phyloP scores from a whole-genome alignment of 2,113 vertebrate genomes.

The Campylorhamphus procurvoides region DNA sequence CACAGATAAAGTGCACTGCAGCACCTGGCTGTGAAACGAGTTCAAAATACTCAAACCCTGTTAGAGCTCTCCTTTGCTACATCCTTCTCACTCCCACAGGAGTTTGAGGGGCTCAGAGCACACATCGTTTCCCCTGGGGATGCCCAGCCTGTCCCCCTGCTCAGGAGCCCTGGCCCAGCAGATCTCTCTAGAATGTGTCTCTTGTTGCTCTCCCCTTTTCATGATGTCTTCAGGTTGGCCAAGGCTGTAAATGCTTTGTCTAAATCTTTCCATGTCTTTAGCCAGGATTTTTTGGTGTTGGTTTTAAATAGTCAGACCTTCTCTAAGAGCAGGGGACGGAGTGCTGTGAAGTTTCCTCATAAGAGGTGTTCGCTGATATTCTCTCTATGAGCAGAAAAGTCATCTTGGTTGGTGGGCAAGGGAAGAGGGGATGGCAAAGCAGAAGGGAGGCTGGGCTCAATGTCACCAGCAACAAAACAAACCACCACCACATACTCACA shows the following conservation, averaged over 20 bases:
- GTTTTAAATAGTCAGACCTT: background rate
- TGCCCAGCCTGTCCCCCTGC: background rate
- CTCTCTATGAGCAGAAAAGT: background rate
- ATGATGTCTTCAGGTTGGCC: background rate
- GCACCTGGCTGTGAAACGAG: background rate
- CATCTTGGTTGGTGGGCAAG: accelerated
- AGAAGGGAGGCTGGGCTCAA: accelerated
- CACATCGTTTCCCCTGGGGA: accelerated
- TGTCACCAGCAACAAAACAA: background rate
- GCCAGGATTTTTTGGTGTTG: background rate
- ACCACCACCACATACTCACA: accelerated
- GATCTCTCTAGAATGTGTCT: accelerated
- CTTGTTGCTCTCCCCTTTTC: accelerated
- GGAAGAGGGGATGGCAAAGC: background rate
- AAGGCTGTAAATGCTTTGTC: background rate
- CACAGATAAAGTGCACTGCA: background rate
- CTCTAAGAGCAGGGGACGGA: background rate
- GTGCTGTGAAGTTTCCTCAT: background rate
- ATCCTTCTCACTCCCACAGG: accelerated
- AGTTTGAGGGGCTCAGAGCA: background rate
- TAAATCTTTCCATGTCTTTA: background rate
- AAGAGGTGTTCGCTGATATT: background rate
- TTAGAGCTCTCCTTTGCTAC: background rate
- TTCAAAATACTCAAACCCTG: background rate
- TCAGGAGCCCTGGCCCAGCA: background rate